Percentiles rank a stretch among this genome's conserved stretches.
Conservation (phyloP, 1,140 invertebrate species). For the Neodiprion virginianus region DNA sequence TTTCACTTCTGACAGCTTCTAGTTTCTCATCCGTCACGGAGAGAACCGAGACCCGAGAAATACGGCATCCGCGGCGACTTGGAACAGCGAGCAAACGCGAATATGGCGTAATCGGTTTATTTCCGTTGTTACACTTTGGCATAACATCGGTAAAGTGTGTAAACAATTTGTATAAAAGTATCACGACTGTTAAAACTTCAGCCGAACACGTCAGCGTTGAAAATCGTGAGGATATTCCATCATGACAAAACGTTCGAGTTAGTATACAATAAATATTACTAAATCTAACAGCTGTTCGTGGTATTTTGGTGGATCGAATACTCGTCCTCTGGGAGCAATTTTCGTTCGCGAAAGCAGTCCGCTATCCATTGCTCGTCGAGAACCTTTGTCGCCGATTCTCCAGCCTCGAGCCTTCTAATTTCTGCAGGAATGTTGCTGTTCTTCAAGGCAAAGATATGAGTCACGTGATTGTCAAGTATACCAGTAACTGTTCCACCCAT, state of each 20-base stretch:
- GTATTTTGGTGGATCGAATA: neutral
- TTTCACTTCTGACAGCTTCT: slow-evolving; percentile 27
- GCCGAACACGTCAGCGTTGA: neutral
- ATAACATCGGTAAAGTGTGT: neutral
- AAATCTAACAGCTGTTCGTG: too few relatives aligned
- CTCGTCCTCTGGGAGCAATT: neutral
- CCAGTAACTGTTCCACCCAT: slow-evolving; percentile 53
- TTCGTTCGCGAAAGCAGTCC: slow-evolving; percentile 39
- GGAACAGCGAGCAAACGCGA: neutral
- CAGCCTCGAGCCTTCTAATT: slow-evolving; percentile 13
- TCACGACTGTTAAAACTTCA: neutral
- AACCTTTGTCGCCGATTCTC: slow-evolving; percentile 27
- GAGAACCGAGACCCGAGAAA: too few relatives aligned
- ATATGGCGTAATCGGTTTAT: slow-evolving; percentile 1
- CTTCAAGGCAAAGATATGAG: slow-evolving; percentile 49
- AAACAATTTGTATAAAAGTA: slow-evolving; percentile 1
- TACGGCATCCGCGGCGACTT: neutral
- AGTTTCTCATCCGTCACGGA: neutral
- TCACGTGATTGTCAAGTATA: slow-evolving; percentile 38
- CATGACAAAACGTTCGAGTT: neutral
- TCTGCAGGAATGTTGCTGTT: slow-evolving; percentile 25
- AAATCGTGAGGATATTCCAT: neutral
- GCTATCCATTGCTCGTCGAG: slow-evolving; percentile 48
- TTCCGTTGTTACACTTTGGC: slow-evolving; percentile 3
- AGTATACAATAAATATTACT: neutral